Evolutionary conservation across 2,888 invertebrate species (phyloP).

Genomic region (Latrodectus hesperus): DNA sequence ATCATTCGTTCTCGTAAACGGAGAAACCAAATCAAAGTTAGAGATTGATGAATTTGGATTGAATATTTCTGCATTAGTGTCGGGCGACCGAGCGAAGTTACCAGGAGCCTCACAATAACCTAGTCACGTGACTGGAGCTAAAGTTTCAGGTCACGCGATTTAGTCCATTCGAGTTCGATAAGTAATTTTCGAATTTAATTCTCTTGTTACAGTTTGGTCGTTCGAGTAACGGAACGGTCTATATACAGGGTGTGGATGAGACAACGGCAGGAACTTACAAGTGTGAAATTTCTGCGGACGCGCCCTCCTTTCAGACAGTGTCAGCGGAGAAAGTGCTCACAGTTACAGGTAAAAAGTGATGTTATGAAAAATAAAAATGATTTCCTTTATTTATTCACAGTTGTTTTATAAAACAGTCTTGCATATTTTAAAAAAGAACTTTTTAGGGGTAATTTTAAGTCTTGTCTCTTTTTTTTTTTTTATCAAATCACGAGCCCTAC

Average conservation of each 20-base stretch:
- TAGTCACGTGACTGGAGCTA: background rate
- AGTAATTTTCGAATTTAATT: background rate
- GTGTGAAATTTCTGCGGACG: conserved; percentile 68
- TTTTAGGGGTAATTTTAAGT: too few relatives aligned
- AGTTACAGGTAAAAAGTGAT: conserved; percentile 49
- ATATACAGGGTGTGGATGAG: conserved; percentile 57
- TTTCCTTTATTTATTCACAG: too few relatives aligned
- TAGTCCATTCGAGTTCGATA: background rate
- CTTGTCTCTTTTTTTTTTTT: too few relatives aligned
- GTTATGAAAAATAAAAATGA: background rate
- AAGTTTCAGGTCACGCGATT: background rate
- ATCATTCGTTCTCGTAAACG: too few relatives aligned
- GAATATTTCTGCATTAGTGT: background rate
- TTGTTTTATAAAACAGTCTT: too few relatives aligned
- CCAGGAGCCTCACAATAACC: background rate
- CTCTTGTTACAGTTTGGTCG: conserved; percentile 42
- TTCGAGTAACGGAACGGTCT: conserved; percentile 66
- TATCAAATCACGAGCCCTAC: too few relatives aligned
- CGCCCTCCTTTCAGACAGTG: conserved; percentile 68
- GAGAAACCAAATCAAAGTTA: background rate
- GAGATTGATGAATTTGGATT: background rate
- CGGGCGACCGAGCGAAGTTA: background rate
- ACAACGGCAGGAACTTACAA: conserved; percentile 65
- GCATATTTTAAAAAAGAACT: too few relatives aligned
- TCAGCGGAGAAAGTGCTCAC: conserved; percentile 65